A percentile compares a stretch with the other conserved stretches of the same genome.
These are phyloP conservation scores for Clavelina lepadiformis DNA, from an alignment of 23 tunicate species.

Conservation along the genomic window DNA sequence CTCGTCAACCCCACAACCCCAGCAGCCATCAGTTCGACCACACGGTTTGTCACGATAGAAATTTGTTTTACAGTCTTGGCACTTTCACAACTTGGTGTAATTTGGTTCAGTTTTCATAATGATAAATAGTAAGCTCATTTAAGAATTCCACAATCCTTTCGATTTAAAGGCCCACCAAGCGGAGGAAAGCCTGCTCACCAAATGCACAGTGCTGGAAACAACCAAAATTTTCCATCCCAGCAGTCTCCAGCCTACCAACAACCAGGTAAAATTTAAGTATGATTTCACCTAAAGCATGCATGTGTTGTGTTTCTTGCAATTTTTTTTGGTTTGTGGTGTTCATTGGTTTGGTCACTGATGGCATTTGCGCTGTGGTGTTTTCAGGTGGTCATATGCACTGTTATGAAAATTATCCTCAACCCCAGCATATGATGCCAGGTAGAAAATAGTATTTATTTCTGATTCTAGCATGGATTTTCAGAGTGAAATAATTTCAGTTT, in stretches of 20 bases:
- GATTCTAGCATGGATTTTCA: too few species aligned
- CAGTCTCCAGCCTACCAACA: slow-evolving; percentile 30
- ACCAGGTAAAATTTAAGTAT: slow-evolving; percentile 21
- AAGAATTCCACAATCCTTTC: too few species aligned
- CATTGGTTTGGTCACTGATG: neutral
- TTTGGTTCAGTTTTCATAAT: too few species aligned
- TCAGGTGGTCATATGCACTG: slow-evolving; percentile 27
- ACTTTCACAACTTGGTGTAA: too few species aligned
- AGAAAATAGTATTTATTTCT: too few species aligned
- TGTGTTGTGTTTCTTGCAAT: neutral
- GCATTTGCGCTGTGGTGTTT: neutral
- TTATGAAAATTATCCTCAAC: slow-evolving; percentile 32
- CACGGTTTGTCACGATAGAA: too few species aligned
- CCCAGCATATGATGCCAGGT: slow-evolving; percentile 29
- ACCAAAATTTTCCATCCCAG: slow-evolving; percentile 10
- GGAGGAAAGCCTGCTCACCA: slow-evolving; percentile 44
- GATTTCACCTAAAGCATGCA: slow-evolving; percentile 4
- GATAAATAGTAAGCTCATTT: too few species aligned
- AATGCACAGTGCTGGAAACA: neutral
- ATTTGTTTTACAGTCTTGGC: too few species aligned
- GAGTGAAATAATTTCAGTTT: too few species aligned
- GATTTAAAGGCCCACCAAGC: slow-evolving; percentile 58
- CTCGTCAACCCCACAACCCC: slow-evolving; percentile 10
- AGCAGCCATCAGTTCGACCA: too few species aligned
- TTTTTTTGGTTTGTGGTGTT: neutral